phyloP scores from a whole-genome alignment of 1,140 invertebrate species.

The Eciton burchellii region DNA sequence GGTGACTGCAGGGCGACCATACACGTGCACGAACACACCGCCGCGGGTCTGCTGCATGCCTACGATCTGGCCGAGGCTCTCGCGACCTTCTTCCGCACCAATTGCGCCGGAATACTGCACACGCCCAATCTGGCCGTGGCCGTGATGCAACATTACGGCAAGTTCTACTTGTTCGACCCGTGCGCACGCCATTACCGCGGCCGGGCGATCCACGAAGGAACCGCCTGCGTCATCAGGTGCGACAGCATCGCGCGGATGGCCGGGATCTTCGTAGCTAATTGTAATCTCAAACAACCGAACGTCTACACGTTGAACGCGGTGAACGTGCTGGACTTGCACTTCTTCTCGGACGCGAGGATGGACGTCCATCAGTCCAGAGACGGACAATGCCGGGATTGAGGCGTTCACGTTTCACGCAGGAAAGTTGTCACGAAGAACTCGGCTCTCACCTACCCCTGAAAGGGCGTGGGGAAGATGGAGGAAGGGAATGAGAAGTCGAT shows the following conservation, averaged over 20 bases:
- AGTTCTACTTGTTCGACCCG: conserved; percentile 80
- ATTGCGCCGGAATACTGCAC: conserved; percentile 72
- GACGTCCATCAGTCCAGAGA: conserved; percentile 61
- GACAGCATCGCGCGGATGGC: conserved; percentile 74
- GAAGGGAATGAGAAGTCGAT: conserved; percentile 24
- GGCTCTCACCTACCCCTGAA: too few species aligned
- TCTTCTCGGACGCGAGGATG: conserved; percentile 72
- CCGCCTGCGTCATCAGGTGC: conserved; percentile 78
- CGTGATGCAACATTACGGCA: conserved; percentile 78
- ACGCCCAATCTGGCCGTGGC: conserved; percentile 73
- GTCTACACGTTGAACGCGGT: conserved; percentile 79
- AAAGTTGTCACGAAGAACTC: too few species aligned
- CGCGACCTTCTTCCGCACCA: conserved; percentile 69
- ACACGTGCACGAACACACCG: conserved; percentile 70
- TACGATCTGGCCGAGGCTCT: conserved; percentile 64
- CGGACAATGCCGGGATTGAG: conserved; percentile 39
- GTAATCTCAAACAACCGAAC: conserved; percentile 72
- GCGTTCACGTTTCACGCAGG: too few species aligned
- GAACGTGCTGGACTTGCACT: conserved; percentile 74
- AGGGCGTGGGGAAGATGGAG: neutral
- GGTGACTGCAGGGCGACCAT: conserved; percentile 75
- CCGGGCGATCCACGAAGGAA: conserved; percentile 61
- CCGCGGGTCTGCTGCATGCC: conserved; percentile 76
- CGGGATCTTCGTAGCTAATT: conserved; percentile 73
- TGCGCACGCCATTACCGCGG: conserved; percentile 70